Evolutionary conservation across 1,140 invertebrate genomes (phyloP).

Genomic region (Homarus americanus): DNA sequence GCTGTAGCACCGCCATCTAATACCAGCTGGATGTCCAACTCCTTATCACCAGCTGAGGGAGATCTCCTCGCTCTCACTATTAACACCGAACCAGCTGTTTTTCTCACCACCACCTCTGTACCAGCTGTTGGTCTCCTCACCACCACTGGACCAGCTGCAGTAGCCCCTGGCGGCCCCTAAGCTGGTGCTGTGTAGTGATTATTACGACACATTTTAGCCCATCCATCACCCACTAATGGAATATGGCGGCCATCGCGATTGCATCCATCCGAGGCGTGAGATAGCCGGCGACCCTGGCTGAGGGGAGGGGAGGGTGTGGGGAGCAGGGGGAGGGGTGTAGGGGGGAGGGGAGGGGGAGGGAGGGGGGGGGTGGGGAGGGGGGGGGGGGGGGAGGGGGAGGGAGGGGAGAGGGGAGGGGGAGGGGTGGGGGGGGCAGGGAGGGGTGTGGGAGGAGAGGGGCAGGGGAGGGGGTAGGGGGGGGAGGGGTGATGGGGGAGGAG

Average conservation of each 20-base stretch:
- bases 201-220: not conserved
- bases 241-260: not conserved
- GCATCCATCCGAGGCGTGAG: not conserved
- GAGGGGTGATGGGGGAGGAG: too few relatives aligned
- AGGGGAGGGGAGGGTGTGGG: not conserved
- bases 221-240: constrained; percentile 14
- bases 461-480: too few relatives aligned
- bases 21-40: too few relatives aligned
- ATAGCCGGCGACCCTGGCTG: not conserved
- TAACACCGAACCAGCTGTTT: too few relatives aligned
- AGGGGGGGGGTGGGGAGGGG: not conserved
- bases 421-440: too few relatives aligned
- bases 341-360: not conserved
- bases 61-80: too few relatives aligned
- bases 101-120: not conserved
- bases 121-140: not conserved
- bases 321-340: not conserved
- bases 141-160: not conserved
- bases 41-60: too few relatives aligned
- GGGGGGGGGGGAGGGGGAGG: too few relatives aligned
- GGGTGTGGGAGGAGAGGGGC: too few relatives aligned
- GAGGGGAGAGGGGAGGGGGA: too few relatives aligned
- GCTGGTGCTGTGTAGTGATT: constrained; percentile 12
- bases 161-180: constrained; percentile 11
- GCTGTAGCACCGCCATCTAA: too few relatives aligned